phyloP scores from a whole-genome alignment of 2,113 vertebrate species.

The Indri indri region DNA sequence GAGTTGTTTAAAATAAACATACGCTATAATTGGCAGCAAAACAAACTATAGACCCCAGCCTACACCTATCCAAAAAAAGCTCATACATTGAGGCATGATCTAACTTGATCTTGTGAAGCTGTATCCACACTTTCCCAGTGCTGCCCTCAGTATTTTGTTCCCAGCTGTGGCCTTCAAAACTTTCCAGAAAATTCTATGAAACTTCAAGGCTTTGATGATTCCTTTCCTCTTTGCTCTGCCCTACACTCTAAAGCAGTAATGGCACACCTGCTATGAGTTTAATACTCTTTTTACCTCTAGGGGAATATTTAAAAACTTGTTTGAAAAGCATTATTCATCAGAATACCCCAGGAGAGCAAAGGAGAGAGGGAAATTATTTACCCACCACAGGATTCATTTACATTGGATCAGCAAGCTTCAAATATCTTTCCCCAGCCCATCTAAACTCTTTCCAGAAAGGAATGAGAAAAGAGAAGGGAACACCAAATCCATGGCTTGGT shows the following conservation, averaged over 20 bases:
- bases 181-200: slow-evolving; percentile 47
- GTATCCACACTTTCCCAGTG: neutral
- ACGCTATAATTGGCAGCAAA: neutral
- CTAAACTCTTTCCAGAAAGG: slow-evolving; percentile 66
- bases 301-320: slow-evolving; percentile 55
- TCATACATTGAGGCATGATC: neutral
- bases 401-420: slow-evolving; percentile 68
- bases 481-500: slow-evolving; percentile 69
- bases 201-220: neutral
- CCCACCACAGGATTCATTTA: slow-evolving; percentile 74
- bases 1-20: slow-evolving; percentile 12
- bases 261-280: slow-evolving; percentile 62
- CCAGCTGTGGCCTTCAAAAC: neutral
- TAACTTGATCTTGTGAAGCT: neutral
- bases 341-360: slow-evolving; percentile 63
- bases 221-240: slow-evolving; percentile 7
- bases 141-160: neutral
- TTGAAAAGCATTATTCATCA: slow-evolving; percentile 72
- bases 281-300: slow-evolving; percentile 54
- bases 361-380: slow-evolving; percentile 66
- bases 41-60: neutral
- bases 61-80: neutral
- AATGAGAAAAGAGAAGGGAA: slow-evolving; percentile 64
- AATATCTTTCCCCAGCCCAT: slow-evolving; percentile 64
- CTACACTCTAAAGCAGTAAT: neutral